Evolutionary conservation across 2,797 vertebrate species (phyloP).

Genomic region (Onychomys leucogaster): DNA sequence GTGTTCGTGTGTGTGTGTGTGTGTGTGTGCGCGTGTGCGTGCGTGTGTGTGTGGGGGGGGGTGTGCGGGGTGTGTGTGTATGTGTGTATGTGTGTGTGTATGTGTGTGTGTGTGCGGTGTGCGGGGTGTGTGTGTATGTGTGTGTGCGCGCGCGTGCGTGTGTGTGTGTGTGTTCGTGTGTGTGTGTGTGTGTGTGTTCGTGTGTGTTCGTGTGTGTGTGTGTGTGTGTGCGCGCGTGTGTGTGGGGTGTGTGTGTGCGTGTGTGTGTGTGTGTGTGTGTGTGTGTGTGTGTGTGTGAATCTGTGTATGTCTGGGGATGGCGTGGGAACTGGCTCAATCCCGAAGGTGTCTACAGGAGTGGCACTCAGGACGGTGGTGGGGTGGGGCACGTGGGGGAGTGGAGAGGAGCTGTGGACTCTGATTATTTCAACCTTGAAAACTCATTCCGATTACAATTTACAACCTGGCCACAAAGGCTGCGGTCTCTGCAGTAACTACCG

Average conservation of each 20-base stretch:
- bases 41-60: not conserved
- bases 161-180: not conserved
- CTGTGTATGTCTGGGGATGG: not conserved
- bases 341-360: too few species aligned
- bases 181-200: not conserved
- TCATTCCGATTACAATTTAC: constrained; percentile 83
- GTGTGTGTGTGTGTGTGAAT: not conserved
- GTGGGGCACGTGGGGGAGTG: not conserved
- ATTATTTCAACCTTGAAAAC: constrained; percentile 84
- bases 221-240: too few species aligned
- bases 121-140: not conserved
- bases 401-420: constrained; percentile 33
- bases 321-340: not conserved
- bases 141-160: not conserved
- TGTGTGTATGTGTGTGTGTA: not conserved
- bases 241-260: too few species aligned
- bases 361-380: not conserved
- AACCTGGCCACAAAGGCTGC: constrained; percentile 81
- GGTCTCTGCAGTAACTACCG: constrained; percentile 76
- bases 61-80: too few species aligned
- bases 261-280: too few species aligned
- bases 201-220: not conserved
- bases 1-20: not conserved
- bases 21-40: too few species aligned
- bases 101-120: too few species aligned